Percentiles rank a stretch among this genome's conserved stretches.
Evolutionary conservation across 2,113 vertebrate species (phyloP).

Genomic region (Pristiophorus japonicus): DNA sequence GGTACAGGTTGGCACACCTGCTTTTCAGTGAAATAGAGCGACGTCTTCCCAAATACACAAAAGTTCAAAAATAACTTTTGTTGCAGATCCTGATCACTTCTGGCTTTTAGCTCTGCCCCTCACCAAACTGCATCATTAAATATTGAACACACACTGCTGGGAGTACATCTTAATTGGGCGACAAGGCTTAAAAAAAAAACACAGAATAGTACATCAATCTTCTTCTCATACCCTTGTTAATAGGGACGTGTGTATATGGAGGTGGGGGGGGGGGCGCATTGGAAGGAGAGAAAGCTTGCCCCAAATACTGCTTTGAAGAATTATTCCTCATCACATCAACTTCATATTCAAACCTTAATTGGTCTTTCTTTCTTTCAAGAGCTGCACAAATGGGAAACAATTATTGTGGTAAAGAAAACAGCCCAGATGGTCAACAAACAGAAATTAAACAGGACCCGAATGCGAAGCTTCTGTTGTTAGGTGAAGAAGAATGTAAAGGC

Average conservation of each 20-base stretch:
- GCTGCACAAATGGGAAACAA: constrained; percentile 11
- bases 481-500: constrained; percentile 67
- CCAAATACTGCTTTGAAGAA: constrained; percentile 18
- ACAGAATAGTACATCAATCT: neutral
- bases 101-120: neutral
- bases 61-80: neutral
- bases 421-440: constrained; percentile 31
- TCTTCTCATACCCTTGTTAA: neutral
- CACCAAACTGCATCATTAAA: neutral
- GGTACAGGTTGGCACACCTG: neutral
- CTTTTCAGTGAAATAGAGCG: neutral
- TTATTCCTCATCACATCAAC: neutral
- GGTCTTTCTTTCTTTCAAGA: neutral
- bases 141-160: neutral
- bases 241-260: no score
- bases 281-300: neutral
- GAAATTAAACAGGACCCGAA: constrained; percentile 6
- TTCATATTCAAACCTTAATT: constrained; percentile 1
- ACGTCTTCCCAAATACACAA: neutral
- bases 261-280: no score
- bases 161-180: neutral
- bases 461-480: constrained; percentile 59
- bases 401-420: constrained; percentile 31
- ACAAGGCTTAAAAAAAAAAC: neutral
- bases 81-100: neutral